Evolutionary conservation across 1,140 invertebrate genomes (phyloP).

Genomic region (Pogonomyrmex californicus): DNA sequence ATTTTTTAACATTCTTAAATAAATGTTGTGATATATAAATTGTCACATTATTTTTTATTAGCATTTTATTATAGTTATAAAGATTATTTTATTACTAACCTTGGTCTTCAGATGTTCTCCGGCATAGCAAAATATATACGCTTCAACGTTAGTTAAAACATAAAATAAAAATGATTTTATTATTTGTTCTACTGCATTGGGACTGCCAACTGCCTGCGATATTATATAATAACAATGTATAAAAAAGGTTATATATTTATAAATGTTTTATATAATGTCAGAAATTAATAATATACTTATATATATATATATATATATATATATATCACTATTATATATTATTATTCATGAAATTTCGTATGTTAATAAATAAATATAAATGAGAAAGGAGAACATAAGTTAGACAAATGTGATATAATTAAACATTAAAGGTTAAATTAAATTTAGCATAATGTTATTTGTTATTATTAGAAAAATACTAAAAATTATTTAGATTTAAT

Average conservation of each 20-base stretch:
- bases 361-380: too few relatives aligned
- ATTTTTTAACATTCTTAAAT: not conserved
- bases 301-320: too few relatives aligned
- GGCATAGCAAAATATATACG: conserved; percentile 62
- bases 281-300: not conserved
- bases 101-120: conserved; percentile 64
- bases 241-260: not conserved
- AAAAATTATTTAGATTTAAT: not conserved
- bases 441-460: not conserved
- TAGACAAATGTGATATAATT: not conserved
- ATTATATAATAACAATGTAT: not conserved
- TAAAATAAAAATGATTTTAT: conserved; percentile 38
- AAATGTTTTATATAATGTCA: not conserved
- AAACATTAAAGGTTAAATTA: not conserved
- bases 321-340: too few relatives aligned
- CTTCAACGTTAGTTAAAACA: conserved; percentile 48
- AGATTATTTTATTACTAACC: conserved; percentile 13
- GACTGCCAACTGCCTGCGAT: conserved; percentile 26
- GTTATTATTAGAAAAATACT: not conserved
- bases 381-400: not conserved
- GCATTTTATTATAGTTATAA: not conserved
- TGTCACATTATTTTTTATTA: not conserved
- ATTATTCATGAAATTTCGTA: too few relatives aligned
- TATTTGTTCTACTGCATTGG: not conserved
- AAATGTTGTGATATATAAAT: not conserved